Evolutionary conservation across 1,140 invertebrate species (phyloP), one percentile per base, ranked within the genome.

Genomic region (Tachypleus tridentatus): DNA sequence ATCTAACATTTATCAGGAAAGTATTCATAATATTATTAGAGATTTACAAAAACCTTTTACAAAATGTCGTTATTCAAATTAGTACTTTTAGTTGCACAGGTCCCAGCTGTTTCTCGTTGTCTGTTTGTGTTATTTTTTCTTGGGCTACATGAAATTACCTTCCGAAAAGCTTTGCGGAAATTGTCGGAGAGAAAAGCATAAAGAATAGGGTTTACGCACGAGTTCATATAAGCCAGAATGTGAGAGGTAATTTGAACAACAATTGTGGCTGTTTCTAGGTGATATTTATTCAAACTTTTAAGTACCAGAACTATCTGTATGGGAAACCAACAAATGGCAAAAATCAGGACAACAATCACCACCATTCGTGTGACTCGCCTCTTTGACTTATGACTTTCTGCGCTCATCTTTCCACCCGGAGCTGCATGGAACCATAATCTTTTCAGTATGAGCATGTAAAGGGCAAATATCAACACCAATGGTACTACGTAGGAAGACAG

Each of bases 251-350:
- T 89, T 77, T 93, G 89, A 6, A 87, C 79, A 49, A 87, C 82
- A 70, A 90, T 84, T 71, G 82, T 81, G 60, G 82, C 79, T 8
- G 80, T 76, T 3, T 77, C 81, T 51, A 84, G 80, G 62, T 84
- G 82, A 76, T 89, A 91, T 59, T 80, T 72, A 67, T 84, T 77
- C 50, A 90, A 72, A 9, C 86, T 87, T 76, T 90, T 91, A 64
- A 87, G 80, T 52, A 91, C 82, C 49, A 92, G 80, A 57, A 91
- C 87, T 57, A 90, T 80, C 84, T 87, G 93, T 73, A 97, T 90
- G 4, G 93, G 93, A 70, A 88, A 86, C 94, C 94, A 97, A 78
- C 93, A 96, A 52, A 94, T 79, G 9, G 93, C 93, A 76, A 97
- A 97, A 51, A 93, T 92, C 47, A 91, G 85, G 0, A 97, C 91